Base-by-base conservation (phyloP, 2,888 invertebrate genomes). In the Meiosimyza platycephala region DNA sequence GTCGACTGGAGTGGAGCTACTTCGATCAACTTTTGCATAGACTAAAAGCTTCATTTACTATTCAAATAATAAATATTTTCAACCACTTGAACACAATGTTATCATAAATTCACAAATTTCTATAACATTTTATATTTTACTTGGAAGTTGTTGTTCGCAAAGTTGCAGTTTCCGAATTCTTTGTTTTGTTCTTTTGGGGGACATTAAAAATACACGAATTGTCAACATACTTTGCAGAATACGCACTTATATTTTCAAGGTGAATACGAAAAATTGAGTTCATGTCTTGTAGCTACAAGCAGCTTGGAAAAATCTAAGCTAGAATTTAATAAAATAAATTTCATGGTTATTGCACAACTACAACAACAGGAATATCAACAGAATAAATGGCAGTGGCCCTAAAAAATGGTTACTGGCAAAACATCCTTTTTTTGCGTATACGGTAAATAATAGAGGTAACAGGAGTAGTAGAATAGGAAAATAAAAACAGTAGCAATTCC, bases 121-220 rank as follows among this genome's bases (percentile, higher is more conserved):
- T 62, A 2, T n/a, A 40, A 12, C 40, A 62, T 62, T 22, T 40
- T 47, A 22, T 22, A 22, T 22, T 22, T 22, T 22, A 22, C 22
- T 22, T 22, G 22, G 22, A 22, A 2, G 22, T 22, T 22, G 22
- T 22, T 22, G 22, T 22, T 22, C 22, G 22, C 22, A 22, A 22
- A 22, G 22, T 22, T 22, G 22, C 22, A 2, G 2, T 22, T 22
- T 22, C 2, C 22, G 1, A 2, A 22, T 22, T 22, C 2, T 22
- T 22, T 22, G n/a, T 15, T 50, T 4, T 6, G 40, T 40, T 40
- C 40, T 40, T 40, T 40, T 40, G 2, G 40, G 40, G 7, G 3
- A 6, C 68, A 59, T 59, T 60, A 69, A 69, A 69, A 69, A 51
- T 59, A 59, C 68, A 60, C 50, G 47, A 65, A 69, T 69, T 69